These are phyloP conservation scores for Akabosia matsudoensis DNA, from an alignment of 1,140 invertebrate genomes.

Conservation along the genomic window DNA sequence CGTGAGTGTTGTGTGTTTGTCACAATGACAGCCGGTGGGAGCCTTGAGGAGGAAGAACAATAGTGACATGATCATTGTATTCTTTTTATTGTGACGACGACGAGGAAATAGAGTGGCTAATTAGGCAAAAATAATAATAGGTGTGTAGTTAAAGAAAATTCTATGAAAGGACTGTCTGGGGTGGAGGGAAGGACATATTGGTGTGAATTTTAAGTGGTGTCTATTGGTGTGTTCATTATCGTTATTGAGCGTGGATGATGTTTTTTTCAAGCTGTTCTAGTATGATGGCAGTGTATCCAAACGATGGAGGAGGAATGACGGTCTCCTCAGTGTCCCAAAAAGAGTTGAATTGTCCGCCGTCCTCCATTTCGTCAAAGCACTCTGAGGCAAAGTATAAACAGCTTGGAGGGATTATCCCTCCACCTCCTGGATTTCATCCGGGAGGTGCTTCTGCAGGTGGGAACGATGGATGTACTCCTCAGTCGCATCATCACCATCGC, in stretches of 20 bases:
- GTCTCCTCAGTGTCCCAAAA: background rate
- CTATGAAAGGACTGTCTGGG: too few relatives aligned
- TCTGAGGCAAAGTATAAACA: conserved; percentile 33
- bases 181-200: too few relatives aligned
- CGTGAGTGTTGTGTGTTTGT: too few relatives aligned
- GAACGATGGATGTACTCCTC: background rate
- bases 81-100: too few relatives aligned
- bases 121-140: too few relatives aligned
- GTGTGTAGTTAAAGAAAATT: too few relatives aligned
- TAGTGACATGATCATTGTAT: too few relatives aligned
- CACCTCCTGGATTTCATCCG: background rate
- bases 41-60: too few relatives aligned
- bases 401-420: background rate
- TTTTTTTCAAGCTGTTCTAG: conserved; percentile 33
- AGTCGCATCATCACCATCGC: background rate
- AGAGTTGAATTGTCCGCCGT: background rate
- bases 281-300: conserved; percentile 37
- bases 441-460: background rate
- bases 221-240: background rate
- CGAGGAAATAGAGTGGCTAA: too few relatives aligned
- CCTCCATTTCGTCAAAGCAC: background rate
- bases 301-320: conserved; percentile 13
- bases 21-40: too few relatives aligned
- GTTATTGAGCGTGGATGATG: background rate
- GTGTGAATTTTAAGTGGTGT: background rate